Evolutionary conservation across 92 coral and sea anemone genomes (phyloP), one percentile per base, ranked within the genome.

Genomic region (Anthopleura xanthogrammica): DNA sequence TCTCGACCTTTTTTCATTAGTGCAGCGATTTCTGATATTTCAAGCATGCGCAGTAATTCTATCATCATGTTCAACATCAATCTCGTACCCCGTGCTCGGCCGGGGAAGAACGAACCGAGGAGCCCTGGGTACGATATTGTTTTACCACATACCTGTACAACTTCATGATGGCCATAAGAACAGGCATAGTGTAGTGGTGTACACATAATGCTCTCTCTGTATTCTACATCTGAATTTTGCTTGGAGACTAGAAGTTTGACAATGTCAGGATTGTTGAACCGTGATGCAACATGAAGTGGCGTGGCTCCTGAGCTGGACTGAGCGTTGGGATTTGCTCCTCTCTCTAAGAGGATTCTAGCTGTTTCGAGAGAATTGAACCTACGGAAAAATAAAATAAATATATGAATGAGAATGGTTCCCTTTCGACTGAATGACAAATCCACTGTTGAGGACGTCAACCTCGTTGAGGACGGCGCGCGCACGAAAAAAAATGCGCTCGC

Each of bases 181-280:
- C 89, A 82, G 73, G 87, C 92, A 39, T 78, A 57, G 75, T 89
- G 92, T 40, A 89, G 66, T 16, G 85, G 71, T 11, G 92, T 86
- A 79, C 75, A 24, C 39, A 79, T 85, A 43, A 79, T 78, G 2
- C 78, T 72, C 17, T 87, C 82, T 70, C 14, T 79, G 72, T 79
- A 71, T 19, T 89, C 76, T 10, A 89, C 48, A 72, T 89, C 87
- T 20, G 79, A 82, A 41, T 82, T 76, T 55, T 79, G 55, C 11
- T 86, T 81, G 40, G 86, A 75, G 16, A 86, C 60, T 8, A 89
- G 70, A 42, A 89, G 80, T 42, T 86, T 81, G 13, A 82, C 82
- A 72, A 86, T 80, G 3, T 86, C 85, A 43, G 77, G 76, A 64
- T 79, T 86, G 41, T 85, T 77, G 23, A 85, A 82, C 16, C 92